These are phyloP conservation scores for Diploptera punctata DNA, from an alignment of 2,888 invertebrate genomes.

Conservation along the genomic window DNA sequence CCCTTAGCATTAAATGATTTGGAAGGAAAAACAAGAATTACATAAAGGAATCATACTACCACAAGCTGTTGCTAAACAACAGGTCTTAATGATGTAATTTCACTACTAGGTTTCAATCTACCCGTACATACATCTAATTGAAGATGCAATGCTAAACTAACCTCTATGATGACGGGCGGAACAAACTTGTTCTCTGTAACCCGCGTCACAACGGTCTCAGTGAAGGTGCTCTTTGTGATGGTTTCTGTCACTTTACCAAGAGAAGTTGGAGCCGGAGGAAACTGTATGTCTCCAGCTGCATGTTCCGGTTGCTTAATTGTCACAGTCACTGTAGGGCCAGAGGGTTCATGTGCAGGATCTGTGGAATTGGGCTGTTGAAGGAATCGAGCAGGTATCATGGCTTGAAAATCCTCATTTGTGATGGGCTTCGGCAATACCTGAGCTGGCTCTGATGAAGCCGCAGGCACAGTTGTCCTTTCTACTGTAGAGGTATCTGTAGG, in stretches of 20 bases:
- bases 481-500: slow-evolving; percentile 42
- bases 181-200: slow-evolving; percentile 91
- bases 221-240: slow-evolving; percentile 95
- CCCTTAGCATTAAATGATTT: too few relatives aligned
- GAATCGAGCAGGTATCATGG: slow-evolving; percentile 93
- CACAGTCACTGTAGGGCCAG: slow-evolving; percentile 72
- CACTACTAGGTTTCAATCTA: slow-evolving; percentile 20
- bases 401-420: slow-evolving; percentile 94
- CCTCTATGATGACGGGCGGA: slow-evolving; percentile 88
- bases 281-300: slow-evolving; percentile 68
- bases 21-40: too few relatives aligned
- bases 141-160: slow-evolving; percentile 59
- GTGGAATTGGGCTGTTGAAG: slow-evolving; percentile 57
- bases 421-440: slow-evolving; percentile 71
- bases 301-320: slow-evolving; percentile 79
- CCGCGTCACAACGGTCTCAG: slow-evolving; percentile 93
- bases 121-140: not conserved
- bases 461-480: slow-evolving; percentile 1
- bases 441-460: not conserved
- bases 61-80: too few relatives aligned
- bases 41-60: too few relatives aligned
- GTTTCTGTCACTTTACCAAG: slow-evolving; percentile 91
- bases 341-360: slow-evolving; percentile 50
- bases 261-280: slow-evolving; percentile 83
- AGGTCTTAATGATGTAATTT: too few relatives aligned